These are phyloP conservation scores for Malacoctenus gilli DNA, from an alignment of 2,797 vertebrate species.

Conservation along the genomic window DNA sequence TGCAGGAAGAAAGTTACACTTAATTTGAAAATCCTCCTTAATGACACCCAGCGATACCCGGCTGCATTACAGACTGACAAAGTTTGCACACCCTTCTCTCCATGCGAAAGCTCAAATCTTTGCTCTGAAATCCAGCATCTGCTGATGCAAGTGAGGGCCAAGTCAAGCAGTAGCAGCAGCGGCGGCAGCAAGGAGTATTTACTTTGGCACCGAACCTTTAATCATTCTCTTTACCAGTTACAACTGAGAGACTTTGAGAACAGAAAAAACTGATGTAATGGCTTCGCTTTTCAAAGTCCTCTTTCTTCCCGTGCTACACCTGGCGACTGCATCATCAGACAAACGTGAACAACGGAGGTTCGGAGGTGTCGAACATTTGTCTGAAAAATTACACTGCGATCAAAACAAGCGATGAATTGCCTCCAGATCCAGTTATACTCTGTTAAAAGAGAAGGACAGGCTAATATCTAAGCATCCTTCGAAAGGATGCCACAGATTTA, in stretches of 20 bases:
- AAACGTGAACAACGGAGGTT: neutral
- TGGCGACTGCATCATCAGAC: slow-evolving; percentile 23
- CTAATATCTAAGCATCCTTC: too few species aligned
- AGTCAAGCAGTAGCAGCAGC: slow-evolving; percentile 60
- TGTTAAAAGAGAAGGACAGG: too few species aligned
- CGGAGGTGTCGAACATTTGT: neutral
- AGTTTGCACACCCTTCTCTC: slow-evolving; percentile 13
- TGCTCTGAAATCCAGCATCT: slow-evolving; percentile 51
- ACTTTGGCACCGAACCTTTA: slow-evolving; percentile 57
- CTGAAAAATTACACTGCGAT: too few species aligned
- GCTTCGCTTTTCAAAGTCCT: slow-evolving; percentile 45
- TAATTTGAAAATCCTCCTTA: neutral
- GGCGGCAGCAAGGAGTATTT: slow-evolving; percentile 62
- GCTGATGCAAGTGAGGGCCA: slow-evolving; percentile 60
- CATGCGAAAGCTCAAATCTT: slow-evolving; percentile 39
- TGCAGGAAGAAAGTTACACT: too few species aligned
- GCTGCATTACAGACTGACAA: slow-evolving; percentile 12
- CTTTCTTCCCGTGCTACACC: slow-evolving; percentile 18
- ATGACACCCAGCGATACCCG: slow-evolving; percentile 5
- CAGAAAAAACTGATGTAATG: slow-evolving; percentile 34
- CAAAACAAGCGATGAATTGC: too few species aligned
- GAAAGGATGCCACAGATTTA: too few species aligned
- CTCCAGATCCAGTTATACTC: too few species aligned
- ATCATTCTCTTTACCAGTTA: slow-evolving; percentile 58
- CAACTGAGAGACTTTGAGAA: slow-evolving; percentile 52